These are phyloP conservation scores for Danionella dracula DNA, from an alignment of 2,797 vertebrate species.

Conservation along the genomic window DNA sequence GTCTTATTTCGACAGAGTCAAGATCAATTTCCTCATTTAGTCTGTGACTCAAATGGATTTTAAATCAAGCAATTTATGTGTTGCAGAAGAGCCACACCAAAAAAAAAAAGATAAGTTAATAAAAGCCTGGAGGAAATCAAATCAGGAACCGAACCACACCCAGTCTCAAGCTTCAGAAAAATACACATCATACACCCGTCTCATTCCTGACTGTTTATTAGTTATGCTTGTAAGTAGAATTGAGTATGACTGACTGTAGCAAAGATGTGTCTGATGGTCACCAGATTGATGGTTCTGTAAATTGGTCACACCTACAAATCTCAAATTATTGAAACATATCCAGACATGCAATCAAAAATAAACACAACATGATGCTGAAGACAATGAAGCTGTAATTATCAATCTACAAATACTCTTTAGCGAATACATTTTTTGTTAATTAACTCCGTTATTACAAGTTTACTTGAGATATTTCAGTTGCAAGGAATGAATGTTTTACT, in stretches of 20 bases:
- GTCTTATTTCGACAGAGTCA: conserved; percentile 36
- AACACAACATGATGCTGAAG: conserved; percentile 9
- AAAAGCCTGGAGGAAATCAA: conserved; percentile 61
- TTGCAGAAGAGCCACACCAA: conserved; percentile 66
- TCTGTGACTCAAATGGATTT: conserved; percentile 60
- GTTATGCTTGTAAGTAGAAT: background rate
- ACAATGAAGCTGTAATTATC: conserved; percentile 24
- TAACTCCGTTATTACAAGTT: too few relatives aligned
- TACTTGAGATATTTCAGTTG: too few relatives aligned
- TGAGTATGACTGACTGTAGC: background rate
- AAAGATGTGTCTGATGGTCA: background rate
- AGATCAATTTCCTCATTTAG: conserved; percentile 46
- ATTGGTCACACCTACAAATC: conserved; percentile 18
- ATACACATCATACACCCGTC: conserved; percentile 43
- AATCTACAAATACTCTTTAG: conserved; percentile 16
- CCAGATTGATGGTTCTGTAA: conserved; percentile 11
- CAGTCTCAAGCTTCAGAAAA: conserved; percentile 56
- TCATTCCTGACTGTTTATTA: conserved; percentile 59
- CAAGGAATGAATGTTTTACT: too few relatives aligned
- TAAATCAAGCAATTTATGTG: conserved; percentile 71
- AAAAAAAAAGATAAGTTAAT: conserved; percentile 51
- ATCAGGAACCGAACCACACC: conserved; percentile 67
- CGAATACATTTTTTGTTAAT: too few relatives aligned
- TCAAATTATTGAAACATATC: conserved; percentile 16
- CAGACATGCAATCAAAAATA: conserved; percentile 16